Conservation (phyloP, 92 coral and sea anemone genomes). For the Epizoanthus stellaris region DNA sequence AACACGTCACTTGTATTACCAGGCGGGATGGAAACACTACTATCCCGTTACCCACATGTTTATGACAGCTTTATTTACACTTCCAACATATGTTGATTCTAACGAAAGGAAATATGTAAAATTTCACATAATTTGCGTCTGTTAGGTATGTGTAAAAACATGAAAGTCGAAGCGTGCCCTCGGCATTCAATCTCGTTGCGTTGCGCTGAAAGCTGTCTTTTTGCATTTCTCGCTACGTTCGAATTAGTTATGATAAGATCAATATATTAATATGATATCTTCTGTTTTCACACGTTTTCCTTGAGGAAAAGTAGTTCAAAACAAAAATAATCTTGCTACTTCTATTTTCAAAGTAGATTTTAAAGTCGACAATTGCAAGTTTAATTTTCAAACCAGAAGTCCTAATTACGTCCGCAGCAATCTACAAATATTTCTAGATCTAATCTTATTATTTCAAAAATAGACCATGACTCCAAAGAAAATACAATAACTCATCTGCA, state of each 20-base stretch:
- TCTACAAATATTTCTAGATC: not conserved
- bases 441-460: conserved; percentile 23
- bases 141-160: not conserved
- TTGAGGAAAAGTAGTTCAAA: conserved; percentile 15
- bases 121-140: not conserved
- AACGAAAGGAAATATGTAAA: not conserved
- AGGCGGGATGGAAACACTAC: not conserved
- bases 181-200: conserved; percentile 8
- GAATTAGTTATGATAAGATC: conserved; percentile 37
- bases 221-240: not conserved
- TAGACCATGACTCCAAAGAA: not conserved
- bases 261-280: conserved; percentile 17
- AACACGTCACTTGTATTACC: not conserved
- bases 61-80: conserved; percentile 4
- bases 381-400: not conserved
- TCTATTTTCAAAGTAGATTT: not conserved
- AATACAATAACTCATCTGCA: not conserved
- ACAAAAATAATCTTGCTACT: not conserved
- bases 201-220: conserved; percentile 43
- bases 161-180: conserved; percentile 2
- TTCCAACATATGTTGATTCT: conserved; percentile 3
- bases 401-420: not conserved
- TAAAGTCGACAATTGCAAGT: not conserved
- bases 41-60: conserved; percentile 17
- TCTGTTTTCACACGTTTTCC: conserved; percentile 16